These are phyloP conservation scores for Steinernema feltiae DNA, from an alignment of 1,140 invertebrate genomes.

Conservation along the genomic window DNA sequence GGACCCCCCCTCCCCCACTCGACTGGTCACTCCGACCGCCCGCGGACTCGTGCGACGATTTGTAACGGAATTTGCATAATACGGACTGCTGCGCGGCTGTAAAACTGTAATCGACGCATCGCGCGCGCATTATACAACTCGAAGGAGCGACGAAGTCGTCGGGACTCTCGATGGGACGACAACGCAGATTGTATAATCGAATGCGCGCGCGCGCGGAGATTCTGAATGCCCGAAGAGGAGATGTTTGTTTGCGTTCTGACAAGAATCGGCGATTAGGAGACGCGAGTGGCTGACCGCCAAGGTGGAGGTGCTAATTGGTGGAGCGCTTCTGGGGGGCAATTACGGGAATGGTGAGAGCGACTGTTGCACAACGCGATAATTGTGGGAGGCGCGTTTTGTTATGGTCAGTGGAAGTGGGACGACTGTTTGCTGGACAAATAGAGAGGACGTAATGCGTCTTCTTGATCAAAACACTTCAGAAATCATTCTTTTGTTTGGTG, in stretches of 20 bases:
- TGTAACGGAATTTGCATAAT: neutral
- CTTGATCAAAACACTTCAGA: too few species aligned
- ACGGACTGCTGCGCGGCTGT: neutral
- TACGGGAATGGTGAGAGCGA: neutral
- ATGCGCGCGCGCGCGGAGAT: neutral
- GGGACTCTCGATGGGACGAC: neutral
- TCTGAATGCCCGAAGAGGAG: neutral
- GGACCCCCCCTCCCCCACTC: too few species aligned
- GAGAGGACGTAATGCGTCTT: too few species aligned
- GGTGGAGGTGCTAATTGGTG: neutral
- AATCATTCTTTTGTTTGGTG: too few species aligned
- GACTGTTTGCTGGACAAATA: too few species aligned
- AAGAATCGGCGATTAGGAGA: neutral
- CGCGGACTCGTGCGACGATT: too few species aligned
- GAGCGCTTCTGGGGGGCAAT: neutral
- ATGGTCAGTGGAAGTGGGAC: too few species aligned
- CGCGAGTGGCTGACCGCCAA: neutral
- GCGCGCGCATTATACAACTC: conserved; percentile 8
- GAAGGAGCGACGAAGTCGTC: neutral
- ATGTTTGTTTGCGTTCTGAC: conserved; percentile 9
- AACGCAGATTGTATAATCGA: too few species aligned
- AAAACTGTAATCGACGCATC: neutral
- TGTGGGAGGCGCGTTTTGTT: neutral
- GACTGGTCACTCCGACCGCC: too few species aligned
- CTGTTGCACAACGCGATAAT: conserved; percentile 10